Percentiles rank a stretch among this genome's conserved stretches.
These are phyloP conservation scores for Trididemnum clinides DNA, from an alignment of 23 tunicate genomes.

Conservation along the genomic window DNA sequence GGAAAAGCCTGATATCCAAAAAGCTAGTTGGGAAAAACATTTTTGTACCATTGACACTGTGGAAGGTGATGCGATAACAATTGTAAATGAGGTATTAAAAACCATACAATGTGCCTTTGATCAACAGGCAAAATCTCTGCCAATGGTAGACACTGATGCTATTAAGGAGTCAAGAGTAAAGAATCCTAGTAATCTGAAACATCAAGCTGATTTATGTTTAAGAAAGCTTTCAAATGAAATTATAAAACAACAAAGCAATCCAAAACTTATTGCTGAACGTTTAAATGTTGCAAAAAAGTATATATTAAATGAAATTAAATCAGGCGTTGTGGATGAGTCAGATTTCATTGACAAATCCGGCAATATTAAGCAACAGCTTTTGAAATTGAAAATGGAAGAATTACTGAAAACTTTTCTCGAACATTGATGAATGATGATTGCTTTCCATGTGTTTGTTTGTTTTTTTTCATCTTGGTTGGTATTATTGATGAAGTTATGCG, in stretches of 20 bases:
- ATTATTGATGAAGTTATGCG: neutral
- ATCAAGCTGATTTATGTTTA: conserved; percentile 63
- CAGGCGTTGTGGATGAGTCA: conserved; percentile 4
- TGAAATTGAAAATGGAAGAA: neutral
- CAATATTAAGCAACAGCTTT: neutral
- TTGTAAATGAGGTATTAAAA: neutral
- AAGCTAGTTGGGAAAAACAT: conserved; percentile 48
- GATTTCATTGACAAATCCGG: neutral
- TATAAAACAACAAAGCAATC: neutral
- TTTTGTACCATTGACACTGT: neutral
- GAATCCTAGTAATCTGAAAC: conserved; percentile 19
- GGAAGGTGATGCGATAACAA: neutral
- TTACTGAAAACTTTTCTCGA: neutral
- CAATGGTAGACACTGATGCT: neutral
- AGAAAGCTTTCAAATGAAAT: conserved; percentile 13
- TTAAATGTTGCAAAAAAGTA: conserved; percentile 18
- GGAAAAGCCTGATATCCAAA: conserved; percentile 55
- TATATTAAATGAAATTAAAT: conserved; percentile 25
- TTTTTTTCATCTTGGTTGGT: neutral
- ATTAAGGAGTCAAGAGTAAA: conserved; percentile 10
- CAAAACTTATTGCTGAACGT: neutral
- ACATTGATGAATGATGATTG: neutral
- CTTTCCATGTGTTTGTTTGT: too few relatives aligned
- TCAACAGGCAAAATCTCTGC: conserved; percentile 1
- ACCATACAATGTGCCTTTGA: neutral